Base-by-base conservation (phyloP, 2,888 invertebrate species). In the Acanthococcus lagerstroemiae region DNA sequence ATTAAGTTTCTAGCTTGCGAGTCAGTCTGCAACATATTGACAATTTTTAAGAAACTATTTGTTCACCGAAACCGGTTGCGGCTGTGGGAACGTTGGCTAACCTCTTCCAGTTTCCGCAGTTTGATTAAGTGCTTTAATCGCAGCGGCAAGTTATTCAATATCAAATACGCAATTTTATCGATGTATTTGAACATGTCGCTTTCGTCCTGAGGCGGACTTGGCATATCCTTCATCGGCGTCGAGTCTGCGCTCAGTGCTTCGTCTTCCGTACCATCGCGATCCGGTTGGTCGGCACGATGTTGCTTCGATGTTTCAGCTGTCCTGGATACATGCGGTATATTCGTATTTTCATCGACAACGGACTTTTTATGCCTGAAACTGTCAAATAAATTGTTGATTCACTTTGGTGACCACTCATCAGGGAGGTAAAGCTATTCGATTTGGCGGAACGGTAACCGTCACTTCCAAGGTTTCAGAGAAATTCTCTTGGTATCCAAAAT, bases 121-220 rank as follows among this genome's bases (percentile, higher is more conserved):
- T 63, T 63, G 30, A 63, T 44, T 22, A 63, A 24, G 25, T 63
- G 63, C 30, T 63, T 63, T 19, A 63, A 54, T 24, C 63, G 19
- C 37, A 63, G 25, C 1, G 63, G 63, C 17, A 63, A 52, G 44
- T 63, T 63, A 27, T 63, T 63, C 27, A 63, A 63, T n/a, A 63
- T 63, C 7, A 63, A 19, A 37, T 52, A 54, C 48, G 63, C 63
- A n/a, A 63, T 63, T 25, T 63, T 63, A n/a, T 63, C 63, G 30
- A 63, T 24, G 44, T 54, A 63, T 54, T 52, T 63, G 24, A 52
- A 63, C n/a, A 63, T 25, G 37, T 63, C 63, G 4, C 37, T 63
- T 63, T 63, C 63, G 15, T 63, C 63, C 54, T 63, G 63, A 9
- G 52, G 24, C 17, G 63, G 63, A 63, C 52, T 52, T 30, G 63